Base-by-base conservation (phyloP, 1,140 invertebrate genomes). In the Micrasema longulum region DNA sequence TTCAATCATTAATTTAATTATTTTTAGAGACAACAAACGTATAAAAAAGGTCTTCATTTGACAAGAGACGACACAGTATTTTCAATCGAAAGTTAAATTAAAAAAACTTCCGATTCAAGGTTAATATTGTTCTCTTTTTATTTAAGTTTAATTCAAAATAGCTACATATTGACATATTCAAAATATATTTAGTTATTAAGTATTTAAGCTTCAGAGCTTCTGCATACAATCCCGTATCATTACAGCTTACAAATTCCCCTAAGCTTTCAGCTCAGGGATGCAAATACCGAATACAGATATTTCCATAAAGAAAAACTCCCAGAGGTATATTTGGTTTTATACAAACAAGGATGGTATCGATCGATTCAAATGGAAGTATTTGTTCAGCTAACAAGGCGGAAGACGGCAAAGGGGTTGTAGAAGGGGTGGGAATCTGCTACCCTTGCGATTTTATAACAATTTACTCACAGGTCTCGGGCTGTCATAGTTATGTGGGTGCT, bases 341-440 rank as follows among this genome's bases (percentile, higher is more conserved):
- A 35, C 23, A 53, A 53, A 50, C 66, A 41, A 43, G 22, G 43
- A 10, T 52, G 50, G 14, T 9, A 38, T 69, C 66, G 48, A 69
- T 57, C 31, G 55, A 41, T 69, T 23, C 35, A 41, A 43, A 36
- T 50, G 55, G 36, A 31, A 69, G 48, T 69, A 55, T 69, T 69
- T 69, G 31, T 41, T 52, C 18, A 57, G 52, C 66, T 69, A 69
- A 69, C 66, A 57, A 69, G 35, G 48, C 36, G 52, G 66, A 69
- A 53, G 50, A 53, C 22, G 22, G 18, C 12, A 26, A 31, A 31
- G 26, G 50, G 50, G 50, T 53, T 53, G 41, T n/a, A 2, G 2
- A n/a, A n/a, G n/a, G 2, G 11, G 41, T 11, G 11, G 14, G 14
- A 45, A 31, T 31, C 7, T 31, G 41, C 11, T 45, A 45, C 41